These are phyloP conservation scores for Paramisgurnus dabryanus DNA, from an alignment of 2,113 vertebrate species.

Conservation along the genomic window DNA sequence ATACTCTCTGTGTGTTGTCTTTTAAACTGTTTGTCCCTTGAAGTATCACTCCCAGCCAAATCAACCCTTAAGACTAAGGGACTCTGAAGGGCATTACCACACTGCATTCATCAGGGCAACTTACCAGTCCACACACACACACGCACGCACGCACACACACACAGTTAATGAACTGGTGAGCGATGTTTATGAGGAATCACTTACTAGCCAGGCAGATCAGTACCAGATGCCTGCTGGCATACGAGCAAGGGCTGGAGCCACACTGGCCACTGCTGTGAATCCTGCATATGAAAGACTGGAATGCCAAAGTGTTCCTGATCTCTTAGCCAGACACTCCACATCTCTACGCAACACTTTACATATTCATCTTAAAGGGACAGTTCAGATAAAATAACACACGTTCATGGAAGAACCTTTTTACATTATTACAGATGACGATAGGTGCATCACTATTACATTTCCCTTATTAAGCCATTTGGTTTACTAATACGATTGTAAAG, in stretches of 20 bases:
- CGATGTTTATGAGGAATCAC: slow-evolving; percentile 77
- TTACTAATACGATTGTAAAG: no score
- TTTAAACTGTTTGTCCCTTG: slow-evolving; percentile 28
- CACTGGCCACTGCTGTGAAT: slow-evolving; percentile 35
- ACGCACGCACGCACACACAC: slow-evolving; percentile 37
- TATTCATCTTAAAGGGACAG: slow-evolving; percentile 5
- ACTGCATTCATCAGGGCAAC: slow-evolving; percentile 57
- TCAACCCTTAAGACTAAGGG: slow-evolving; percentile 29
- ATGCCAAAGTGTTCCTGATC: slow-evolving; percentile 52
- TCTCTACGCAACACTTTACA: slow-evolving; percentile 13
- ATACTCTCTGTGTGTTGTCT: slow-evolving; percentile 19
- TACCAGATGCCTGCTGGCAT: slow-evolving; percentile 67
- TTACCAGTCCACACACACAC: slow-evolving; percentile 49
- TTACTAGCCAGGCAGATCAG: slow-evolving; percentile 67
- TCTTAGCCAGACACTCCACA: slow-evolving; percentile 52
- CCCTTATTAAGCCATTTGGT: no score
- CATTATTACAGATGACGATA: not conserved
- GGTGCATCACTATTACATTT: no score
- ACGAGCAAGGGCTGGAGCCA: slow-evolving; percentile 46
- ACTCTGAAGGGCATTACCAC: slow-evolving; percentile 46
- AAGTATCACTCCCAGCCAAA: slow-evolving; percentile 21
- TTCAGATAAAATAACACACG: not conserved
- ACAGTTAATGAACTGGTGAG: slow-evolving; percentile 76
- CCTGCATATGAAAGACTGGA: slow-evolving; percentile 44
- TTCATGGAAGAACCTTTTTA: not conserved